phyloP scores from a whole-genome alignment of 2,797 vertebrate genomes.

The Phrynocephalus forsythii region DNA sequence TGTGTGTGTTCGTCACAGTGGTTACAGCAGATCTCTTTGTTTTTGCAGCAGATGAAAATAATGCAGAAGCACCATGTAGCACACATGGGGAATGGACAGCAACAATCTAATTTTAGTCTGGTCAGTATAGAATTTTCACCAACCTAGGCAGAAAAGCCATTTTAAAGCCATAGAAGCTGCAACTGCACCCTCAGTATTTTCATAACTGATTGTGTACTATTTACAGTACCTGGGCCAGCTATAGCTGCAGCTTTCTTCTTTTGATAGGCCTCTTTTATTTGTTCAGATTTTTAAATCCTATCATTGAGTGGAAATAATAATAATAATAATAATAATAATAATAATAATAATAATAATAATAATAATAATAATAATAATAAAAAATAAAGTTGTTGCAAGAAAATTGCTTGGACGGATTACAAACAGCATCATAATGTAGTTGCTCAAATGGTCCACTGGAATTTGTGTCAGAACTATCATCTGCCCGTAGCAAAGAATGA shows the following conservation, averaged over 20 bases:
- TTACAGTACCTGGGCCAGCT: constrained; percentile 32
- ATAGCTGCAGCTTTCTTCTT: constrained; percentile 33
- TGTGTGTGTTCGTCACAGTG: too few species aligned
- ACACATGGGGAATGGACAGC: constrained; percentile 35
- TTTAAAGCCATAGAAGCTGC: constrained; percentile 31
- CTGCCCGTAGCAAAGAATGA: too few species aligned
- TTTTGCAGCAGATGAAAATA: constrained; percentile 75
- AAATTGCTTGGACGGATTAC: too few species aligned
- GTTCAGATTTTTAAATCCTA: neutral
- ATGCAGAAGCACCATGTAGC: constrained; percentile 61
- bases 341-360: too few species aligned
- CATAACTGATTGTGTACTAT: constrained; percentile 47
- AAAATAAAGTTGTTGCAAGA: too few species aligned
- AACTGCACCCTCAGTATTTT: constrained; percentile 47
- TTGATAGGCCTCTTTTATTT: neutral
- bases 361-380: too few species aligned
- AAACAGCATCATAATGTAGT: too few species aligned
- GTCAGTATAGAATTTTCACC: constrained; percentile 63
- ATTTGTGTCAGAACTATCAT: too few species aligned
- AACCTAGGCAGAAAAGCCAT: constrained; percentile 67
- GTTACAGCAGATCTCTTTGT: constrained; percentile 63
- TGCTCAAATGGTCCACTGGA: too few species aligned
- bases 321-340: too few species aligned
- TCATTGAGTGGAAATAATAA: neutral
- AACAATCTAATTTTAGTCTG: constrained; percentile 66